phyloP scores from a whole-genome alignment of 2,888 invertebrate species.

The Neocrepidodera transversa region DNA sequence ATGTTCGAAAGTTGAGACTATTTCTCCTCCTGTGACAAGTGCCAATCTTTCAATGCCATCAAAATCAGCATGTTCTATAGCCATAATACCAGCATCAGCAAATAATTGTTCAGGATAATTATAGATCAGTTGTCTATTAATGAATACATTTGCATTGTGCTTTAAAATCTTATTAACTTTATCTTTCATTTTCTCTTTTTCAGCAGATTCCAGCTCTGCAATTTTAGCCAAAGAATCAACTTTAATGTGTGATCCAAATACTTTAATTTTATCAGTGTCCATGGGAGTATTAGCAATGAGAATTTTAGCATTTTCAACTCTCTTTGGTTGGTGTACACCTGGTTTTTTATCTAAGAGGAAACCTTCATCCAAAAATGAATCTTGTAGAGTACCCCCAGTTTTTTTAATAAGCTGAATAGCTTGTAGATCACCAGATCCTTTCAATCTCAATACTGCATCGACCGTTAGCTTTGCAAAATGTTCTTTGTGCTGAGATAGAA shows the following conservation, averaged over 20 bases:
- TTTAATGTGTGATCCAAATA: slow-evolving; percentile 95
- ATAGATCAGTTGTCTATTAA: slow-evolving; percentile 98
- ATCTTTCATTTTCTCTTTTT: slow-evolving; percentile 99
- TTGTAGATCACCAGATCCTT: slow-evolving; percentile 89
- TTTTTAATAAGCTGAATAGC: slow-evolving; percentile 77
- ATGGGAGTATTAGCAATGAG: slow-evolving; percentile 99
- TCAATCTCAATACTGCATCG: slow-evolving; percentile 91
- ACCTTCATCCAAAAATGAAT: slow-evolving; percentile 95
- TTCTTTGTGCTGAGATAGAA: slow-evolving; percentile 96
- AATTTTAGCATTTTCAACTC: slow-evolving; percentile 93
- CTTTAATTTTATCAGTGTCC: slow-evolving; percentile 99
- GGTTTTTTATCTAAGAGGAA: slow-evolving; percentile 97
- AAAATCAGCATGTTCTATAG: slow-evolving; percentile 99
- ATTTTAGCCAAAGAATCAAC: slow-evolving; percentile 94
- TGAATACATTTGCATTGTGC: slow-evolving; percentile 97
- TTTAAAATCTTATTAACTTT: slow-evolving; percentile 96
- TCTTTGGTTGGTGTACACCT: slow-evolving; percentile 96
- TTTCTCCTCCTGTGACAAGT: slow-evolving; percentile 95
- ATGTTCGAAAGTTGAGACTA: slow-evolving; percentile 96
- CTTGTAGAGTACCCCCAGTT: slow-evolving; percentile 88
- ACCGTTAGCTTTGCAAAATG: slow-evolving; percentile 95
- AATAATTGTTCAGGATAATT: slow-evolving; percentile 99
- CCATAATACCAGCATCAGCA: slow-evolving; percentile 98
- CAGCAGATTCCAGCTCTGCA: slow-evolving; percentile 95
- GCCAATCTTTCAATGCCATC: slow-evolving; percentile 98